Conservation (phyloP, 1,140 invertebrate genomes). For the Popillia japonica region DNA sequence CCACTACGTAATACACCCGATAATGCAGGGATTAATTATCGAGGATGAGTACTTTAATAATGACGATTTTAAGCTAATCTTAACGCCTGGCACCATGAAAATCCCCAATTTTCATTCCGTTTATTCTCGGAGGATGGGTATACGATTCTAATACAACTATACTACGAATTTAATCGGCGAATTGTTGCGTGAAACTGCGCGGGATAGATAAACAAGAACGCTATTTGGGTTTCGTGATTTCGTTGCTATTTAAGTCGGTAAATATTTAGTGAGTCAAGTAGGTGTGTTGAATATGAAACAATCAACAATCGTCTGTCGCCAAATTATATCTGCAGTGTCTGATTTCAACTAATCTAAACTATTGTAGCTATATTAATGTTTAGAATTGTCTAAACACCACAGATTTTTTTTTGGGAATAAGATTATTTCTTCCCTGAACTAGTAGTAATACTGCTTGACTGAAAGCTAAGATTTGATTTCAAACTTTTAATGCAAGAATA, state of each 20-base stretch:
- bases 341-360: not conserved
- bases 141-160: not conserved
- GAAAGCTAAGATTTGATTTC: too few species aligned
- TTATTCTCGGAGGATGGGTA: not conserved
- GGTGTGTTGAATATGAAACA: not conserved
- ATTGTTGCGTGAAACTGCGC: conserved; percentile 20
- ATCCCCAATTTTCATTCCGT: not conserved
- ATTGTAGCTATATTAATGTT: not conserved
- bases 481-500: too few species aligned
- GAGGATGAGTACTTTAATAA: not conserved
- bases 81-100: not conserved
- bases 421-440: too few species aligned
- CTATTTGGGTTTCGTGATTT: not conserved
- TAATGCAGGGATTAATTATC: not conserved
- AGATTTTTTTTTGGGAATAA: too few species aligned
- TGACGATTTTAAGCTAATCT: not conserved
- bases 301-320: not conserved
- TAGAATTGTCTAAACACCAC: not conserved
- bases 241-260: not conserved
- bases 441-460: too few species aligned
- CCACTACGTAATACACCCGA: not conserved
- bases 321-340: not conserved
- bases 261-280: conserved; percentile 4
- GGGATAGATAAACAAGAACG: not conserved
- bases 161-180: not conserved